phyloP scores from a whole-genome alignment of 2,888 invertebrate genomes.

The Drosophila colorata region DNA sequence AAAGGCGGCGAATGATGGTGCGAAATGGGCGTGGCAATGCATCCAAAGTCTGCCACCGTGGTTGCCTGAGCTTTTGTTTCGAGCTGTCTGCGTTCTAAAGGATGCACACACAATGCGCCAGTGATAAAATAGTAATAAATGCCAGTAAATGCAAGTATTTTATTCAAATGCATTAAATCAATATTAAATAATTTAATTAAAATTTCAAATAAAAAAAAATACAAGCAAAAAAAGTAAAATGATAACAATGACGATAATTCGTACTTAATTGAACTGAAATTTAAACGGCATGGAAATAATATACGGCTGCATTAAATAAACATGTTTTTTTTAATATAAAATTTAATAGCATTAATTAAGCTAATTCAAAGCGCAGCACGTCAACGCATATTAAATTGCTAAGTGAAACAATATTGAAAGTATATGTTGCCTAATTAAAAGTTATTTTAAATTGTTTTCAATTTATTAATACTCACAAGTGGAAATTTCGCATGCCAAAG shows the following conservation, averaged over 20 bases:
- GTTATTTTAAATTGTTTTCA: constrained; percentile 7
- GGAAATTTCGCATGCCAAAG: not conserved
- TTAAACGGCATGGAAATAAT: constrained; percentile 43
- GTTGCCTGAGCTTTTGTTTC: constrained; percentile 14
- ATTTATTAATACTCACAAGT: not conserved
- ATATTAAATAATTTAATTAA: constrained; percentile 70
- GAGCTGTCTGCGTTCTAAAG: constrained; percentile 11
- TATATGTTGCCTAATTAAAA: constrained; percentile 2
- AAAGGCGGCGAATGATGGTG: constrained; percentile 33
- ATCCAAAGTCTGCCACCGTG: constrained; percentile 36
- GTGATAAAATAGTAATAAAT: constrained; percentile 54
- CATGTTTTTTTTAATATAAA: constrained; percentile 37
- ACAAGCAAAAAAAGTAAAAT: constrained; percentile 18
- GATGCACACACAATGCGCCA: constrained; percentile 12
- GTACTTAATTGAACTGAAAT: constrained; percentile 49
- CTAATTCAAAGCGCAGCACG: constrained; percentile 46
- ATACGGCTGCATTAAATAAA: constrained; percentile 44
- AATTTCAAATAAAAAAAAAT: constrained; percentile 29
- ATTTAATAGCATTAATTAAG: constrained; percentile 52
- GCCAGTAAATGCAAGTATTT: constrained; percentile 49
- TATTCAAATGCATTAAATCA: constrained; percentile 71
- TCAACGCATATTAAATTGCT: constrained; percentile 29
- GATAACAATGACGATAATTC: constrained; percentile 56
- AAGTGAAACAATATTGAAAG: constrained; percentile 14
- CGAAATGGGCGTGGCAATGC: constrained; percentile 43